Evolutionary conservation across 2,113 vertebrate genomes (phyloP), one percentile per base, ranked within the genome.

Genomic region (Recurvirostra avosetta): DNA sequence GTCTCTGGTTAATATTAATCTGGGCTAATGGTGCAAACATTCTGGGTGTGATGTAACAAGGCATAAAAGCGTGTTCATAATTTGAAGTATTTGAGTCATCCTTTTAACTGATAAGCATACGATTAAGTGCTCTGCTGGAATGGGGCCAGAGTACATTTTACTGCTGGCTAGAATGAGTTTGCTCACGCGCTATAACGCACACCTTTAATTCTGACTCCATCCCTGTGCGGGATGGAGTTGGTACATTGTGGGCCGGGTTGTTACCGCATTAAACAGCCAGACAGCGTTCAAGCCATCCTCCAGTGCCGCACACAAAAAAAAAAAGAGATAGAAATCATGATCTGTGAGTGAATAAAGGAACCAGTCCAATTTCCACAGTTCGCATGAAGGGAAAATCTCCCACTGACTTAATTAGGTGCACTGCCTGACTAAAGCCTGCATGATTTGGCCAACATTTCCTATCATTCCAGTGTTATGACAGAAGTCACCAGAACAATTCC

Each of bases 121-220:
- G 95, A 96, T 97, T 82, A 91, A 96, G 63, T 93, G 78, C 47
- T 96, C 11, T 86, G 74, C 92, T 96, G 96, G 83, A 84, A 75
- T 12, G 58, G 32, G 21, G 70, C 91, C 91, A 95, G 70, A 45
- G 30, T 15, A 61, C 56, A 38, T 80, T 93, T 88, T 74, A 23
- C n/a, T 52, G 55, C 38, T 70, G 16, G 41, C 66, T 68, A 41
- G 36, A 89, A 45, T 45, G 61, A 65, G 40, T 62, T 92, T 87
- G 70, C 3, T 6, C 1, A 0, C 11, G 1, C 2, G 3, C 65
- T 72, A 15, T 40, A 62, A 32, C 7, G 12, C 26, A 12, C 75
- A 80, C 36, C 68, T 91, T 75, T 30, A n/a, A 34, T 38, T 86
- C 40, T 36, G 20, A 10, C 49, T 79, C 76, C 26, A 29, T 32